phyloP scores from a whole-genome alignment of 2,888 invertebrate genomes.

The Pammene aurita region DNA sequence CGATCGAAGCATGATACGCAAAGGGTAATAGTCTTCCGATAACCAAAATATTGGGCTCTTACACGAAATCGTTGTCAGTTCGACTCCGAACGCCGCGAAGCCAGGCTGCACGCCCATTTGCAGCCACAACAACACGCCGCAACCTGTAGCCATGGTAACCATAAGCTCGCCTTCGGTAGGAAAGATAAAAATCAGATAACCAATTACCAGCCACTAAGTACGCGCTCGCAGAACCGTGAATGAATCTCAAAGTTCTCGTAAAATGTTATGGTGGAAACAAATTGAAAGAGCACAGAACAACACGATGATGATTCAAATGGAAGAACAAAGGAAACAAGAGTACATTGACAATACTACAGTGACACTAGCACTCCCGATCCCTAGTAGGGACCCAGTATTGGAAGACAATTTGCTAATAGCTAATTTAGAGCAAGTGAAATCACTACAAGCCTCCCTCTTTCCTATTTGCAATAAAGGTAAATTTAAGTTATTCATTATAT shows the following conservation, averaged over 20 bases:
- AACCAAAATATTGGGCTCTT: slow-evolving; percentile 63
- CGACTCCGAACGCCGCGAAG: slow-evolving; percentile 66
- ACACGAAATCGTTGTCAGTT: slow-evolving; percentile 73
- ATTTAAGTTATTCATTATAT: too few relatives aligned
- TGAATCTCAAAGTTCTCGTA: slow-evolving; percentile 44
- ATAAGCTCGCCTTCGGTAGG: slow-evolving; percentile 51
- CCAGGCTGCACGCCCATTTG: slow-evolving; percentile 56
- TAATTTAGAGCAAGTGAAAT: slow-evolving; percentile 83
- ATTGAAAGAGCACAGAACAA: slow-evolving; percentile 67
- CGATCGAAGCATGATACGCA: slow-evolving; percentile 67
- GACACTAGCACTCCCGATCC: slow-evolving; percentile 63
- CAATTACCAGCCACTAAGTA: slow-evolving; percentile 35
- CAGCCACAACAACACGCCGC: slow-evolving; percentile 52
- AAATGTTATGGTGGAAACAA: slow-evolving; percentile 82
- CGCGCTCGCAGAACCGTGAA: slow-evolving; percentile 15
- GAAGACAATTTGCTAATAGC: slow-evolving; percentile 73
- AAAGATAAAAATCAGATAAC: slow-evolving; percentile 57
- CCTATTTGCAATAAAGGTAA: slow-evolving; percentile 83
- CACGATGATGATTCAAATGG: slow-evolving; percentile 72
- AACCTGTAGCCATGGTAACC: slow-evolving; percentile 72
- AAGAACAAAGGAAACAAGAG: slow-evolving; percentile 66
- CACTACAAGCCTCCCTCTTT: slow-evolving; percentile 86
- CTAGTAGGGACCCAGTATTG: slow-evolving; percentile 65
- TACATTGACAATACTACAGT: slow-evolving; percentile 69
- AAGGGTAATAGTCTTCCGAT: slow-evolving; percentile 67